phyloP scores from a whole-genome alignment of 2,797 vertebrate species.

The Bovichtus variegatus region DNA sequence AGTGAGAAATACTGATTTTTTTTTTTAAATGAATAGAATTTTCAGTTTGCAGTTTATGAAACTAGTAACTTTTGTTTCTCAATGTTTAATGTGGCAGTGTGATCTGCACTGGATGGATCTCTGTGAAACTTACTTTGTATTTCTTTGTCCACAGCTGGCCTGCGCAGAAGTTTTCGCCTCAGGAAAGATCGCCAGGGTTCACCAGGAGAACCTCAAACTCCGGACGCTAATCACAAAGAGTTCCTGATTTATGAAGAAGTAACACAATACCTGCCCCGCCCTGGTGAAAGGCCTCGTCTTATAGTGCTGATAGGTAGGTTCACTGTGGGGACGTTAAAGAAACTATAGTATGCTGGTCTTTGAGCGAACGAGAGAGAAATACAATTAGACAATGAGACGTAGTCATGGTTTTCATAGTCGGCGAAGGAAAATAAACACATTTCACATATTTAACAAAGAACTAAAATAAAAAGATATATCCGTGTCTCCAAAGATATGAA shows the following conservation, averaged over 20 bases:
- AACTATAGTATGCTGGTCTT: background rate
- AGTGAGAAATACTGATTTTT: background rate
- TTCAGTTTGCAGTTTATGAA: background rate
- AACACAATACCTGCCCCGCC: conserved; percentile 86
- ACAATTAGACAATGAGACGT: too few relatives aligned
- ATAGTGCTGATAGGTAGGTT: conserved; percentile 91
- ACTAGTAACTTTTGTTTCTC: background rate
- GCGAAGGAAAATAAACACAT: too few relatives aligned
- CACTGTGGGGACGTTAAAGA: background rate
- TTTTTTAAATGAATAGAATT: background rate
- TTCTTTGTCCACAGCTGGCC: conserved; percentile 84
- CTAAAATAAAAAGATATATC: too few relatives aligned
- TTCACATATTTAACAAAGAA: too few relatives aligned
- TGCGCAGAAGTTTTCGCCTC: conserved; percentile 91
- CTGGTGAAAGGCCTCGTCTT: conserved; percentile 89
- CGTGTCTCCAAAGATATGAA: too few relatives aligned
- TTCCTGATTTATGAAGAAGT: conserved; percentile 95
- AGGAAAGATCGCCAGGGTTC: conserved; percentile 86
- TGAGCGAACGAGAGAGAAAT: too few relatives aligned
- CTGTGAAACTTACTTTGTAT: background rate
- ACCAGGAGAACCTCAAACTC: conserved; percentile 77
- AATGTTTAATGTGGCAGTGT: background rate
- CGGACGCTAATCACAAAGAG: conserved; percentile 76
- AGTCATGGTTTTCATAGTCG: too few relatives aligned
- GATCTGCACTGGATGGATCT: background rate